phyloP scores from a whole-genome alignment of 2,888 invertebrate species.

The Cephus runcator region DNA sequence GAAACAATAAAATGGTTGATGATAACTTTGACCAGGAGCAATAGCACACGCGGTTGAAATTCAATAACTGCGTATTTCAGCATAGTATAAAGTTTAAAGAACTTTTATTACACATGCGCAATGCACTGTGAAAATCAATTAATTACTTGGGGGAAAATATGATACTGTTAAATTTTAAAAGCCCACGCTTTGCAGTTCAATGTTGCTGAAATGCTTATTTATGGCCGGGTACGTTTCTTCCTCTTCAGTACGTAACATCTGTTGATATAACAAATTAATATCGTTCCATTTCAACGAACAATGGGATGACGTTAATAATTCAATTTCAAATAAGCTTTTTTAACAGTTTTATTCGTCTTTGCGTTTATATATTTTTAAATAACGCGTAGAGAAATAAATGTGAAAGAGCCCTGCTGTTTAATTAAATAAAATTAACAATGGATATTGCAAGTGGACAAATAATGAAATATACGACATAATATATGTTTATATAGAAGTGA shows the following conservation, averaged over 20 bases:
- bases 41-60: neutral
- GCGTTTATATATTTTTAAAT: neutral
- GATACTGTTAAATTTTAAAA: neutral
- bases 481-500: no score
- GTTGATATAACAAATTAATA: neutral
- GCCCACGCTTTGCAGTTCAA: neutral
- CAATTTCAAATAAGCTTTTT: neutral
- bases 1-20: neutral
- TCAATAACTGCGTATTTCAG: neutral
- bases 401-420: neutral
- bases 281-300: neutral
- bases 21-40: neutral
- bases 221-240: neutral
- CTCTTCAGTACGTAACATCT: neutral
- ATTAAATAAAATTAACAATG: no score
- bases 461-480: no score
- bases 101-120: neutral
- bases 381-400: neutral
- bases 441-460: no score
- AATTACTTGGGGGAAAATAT: neutral
- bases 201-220: neutral
- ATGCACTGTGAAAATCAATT: neutral
- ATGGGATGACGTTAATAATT: neutral
- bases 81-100: neutral
- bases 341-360: neutral